Evolutionary conservation across 2,797 vertebrate genomes (phyloP).

Genomic region (Dallia pectoralis): DNA sequence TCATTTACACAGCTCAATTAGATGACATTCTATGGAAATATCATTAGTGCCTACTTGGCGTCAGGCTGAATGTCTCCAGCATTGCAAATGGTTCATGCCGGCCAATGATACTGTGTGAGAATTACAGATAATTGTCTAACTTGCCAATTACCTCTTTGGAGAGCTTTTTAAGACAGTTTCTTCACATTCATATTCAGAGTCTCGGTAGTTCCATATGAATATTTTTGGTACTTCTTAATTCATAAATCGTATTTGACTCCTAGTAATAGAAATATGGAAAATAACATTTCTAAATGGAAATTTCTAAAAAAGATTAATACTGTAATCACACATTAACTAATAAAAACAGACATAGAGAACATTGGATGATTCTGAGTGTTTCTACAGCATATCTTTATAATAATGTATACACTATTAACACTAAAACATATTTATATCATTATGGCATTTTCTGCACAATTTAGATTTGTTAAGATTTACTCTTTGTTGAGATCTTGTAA

Average conservation of each 20-base stretch:
- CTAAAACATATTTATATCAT: too few species aligned
- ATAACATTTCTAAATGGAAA: slow-evolving; percentile 23
- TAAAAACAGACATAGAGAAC: background rate
- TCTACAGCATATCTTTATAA: too few species aligned
- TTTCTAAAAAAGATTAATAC: background rate
- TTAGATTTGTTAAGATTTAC: too few species aligned
- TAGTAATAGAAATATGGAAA: slow-evolving; percentile 37
- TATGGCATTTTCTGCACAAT: too few species aligned
- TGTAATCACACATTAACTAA: background rate
- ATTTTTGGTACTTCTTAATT: slow-evolving; percentile 46
- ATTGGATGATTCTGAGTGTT: too few species aligned
- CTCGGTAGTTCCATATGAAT: slow-evolving; percentile 53
- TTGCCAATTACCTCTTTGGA: slow-evolving; percentile 51
- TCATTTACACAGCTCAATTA: slow-evolving; percentile 31
- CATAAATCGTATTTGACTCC: slow-evolving; percentile 33
- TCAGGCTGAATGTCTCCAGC: slow-evolving; percentile 14
- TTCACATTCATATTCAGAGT: slow-evolving; percentile 42
- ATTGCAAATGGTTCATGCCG: slow-evolving; percentile 20
- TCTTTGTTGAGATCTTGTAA: too few species aligned
- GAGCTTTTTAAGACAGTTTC: slow-evolving; percentile 36
- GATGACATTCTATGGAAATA: slow-evolving; percentile 27
- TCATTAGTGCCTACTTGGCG: slow-evolving; percentile 20
- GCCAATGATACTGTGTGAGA: slow-evolving; percentile 44
- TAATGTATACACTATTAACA: too few species aligned
- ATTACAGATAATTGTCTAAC: slow-evolving; percentile 49